Evolutionary conservation across 2,888 invertebrate species (phyloP), one percentile per base, ranked within the genome.

Genomic region (Fabriciana adippe): DNA sequence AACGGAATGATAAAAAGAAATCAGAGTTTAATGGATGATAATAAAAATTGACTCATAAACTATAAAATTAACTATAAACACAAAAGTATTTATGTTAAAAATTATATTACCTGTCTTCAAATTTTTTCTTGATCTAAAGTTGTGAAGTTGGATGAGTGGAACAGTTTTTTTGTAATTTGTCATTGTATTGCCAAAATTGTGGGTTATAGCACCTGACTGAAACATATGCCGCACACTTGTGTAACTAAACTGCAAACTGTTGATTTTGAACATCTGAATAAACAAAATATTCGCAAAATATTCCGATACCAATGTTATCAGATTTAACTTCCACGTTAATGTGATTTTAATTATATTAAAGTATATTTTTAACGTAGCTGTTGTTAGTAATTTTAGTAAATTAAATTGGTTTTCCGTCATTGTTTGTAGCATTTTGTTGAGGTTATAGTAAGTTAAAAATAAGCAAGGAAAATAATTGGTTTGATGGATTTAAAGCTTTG

Each of bases 1-100:
- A 86, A 87, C 81, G 82, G 79, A 78, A 79, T 82, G 81, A 81
- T 82, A 81, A 78, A 18, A 78, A 75, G 71, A 72, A 64, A 69
- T 74, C 72, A 74, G 66, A 67, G 66, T 69, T 74, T 68, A 64
- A 70, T 69, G 66, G 31, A n/a, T 62, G 67, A 70, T 62, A 68
- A 68, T 70, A 67, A 55, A 59, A 68, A 68, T 67, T 57, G 18
- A 53, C 54, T 68, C 51, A 55, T 55, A 61, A 56, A 68, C 57
- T 26, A 47, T 47, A 47, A 47, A 47, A 21, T 13, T 26, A 26
- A 18, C 45, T 18, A 41, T 41, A 41, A 41, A 41, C 11, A 11
- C 35, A 35, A 35, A 35, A 55, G 55, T 31, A 1, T 55, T 55
- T n/a, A 35, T 8, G 5, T 2, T 8, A 35, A 4, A 35, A 26